Evolutionary conservation across 1,140 invertebrate genomes (phyloP).

Genomic region (Stegodyphus mimosarum): DNA sequence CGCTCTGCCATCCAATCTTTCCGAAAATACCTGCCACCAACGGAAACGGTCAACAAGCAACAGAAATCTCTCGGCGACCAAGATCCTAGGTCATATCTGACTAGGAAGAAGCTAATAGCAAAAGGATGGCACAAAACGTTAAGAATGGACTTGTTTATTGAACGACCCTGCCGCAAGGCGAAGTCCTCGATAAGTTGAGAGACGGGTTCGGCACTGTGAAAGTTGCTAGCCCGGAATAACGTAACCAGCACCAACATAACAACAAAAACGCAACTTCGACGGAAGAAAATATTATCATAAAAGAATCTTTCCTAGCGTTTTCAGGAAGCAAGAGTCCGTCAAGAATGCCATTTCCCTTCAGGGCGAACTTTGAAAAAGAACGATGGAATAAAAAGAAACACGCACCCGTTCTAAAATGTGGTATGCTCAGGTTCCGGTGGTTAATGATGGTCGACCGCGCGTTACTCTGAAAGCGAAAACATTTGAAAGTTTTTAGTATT

Average conservation of each 20-base stretch:
- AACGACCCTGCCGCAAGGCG: conserved; percentile 51
- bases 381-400: too few relatives aligned
- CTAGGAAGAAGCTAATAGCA: conserved; percentile 42
- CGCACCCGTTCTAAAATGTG: too few relatives aligned
- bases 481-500: too few relatives aligned
- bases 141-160: conserved; percentile 33
- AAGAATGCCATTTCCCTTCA: conserved; percentile 25
- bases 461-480: conserved; percentile 46
- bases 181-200: conserved; percentile 22
- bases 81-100: conserved; percentile 42
- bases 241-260: background rate
- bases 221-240: conserved; percentile 54
- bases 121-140: conserved; percentile 3
- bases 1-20: too few relatives aligned
- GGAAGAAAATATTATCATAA: conserved; percentile 9
- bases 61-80: conserved; percentile 28
- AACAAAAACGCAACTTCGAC: conserved; percentile 15
- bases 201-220: conserved; percentile 42
- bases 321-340: conserved; percentile 32
- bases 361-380: background rate
- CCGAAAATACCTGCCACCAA: background rate
- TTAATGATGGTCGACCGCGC: background rate
- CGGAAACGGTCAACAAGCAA: conserved; percentile 14
- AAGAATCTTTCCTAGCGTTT: conserved; percentile 17
- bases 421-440: too few relatives aligned